Percentiles rank a stretch among this genome's conserved stretches.
Conservation (phyloP, 2,797 vertebrate species). For the Epinephelus coioides region DNA sequence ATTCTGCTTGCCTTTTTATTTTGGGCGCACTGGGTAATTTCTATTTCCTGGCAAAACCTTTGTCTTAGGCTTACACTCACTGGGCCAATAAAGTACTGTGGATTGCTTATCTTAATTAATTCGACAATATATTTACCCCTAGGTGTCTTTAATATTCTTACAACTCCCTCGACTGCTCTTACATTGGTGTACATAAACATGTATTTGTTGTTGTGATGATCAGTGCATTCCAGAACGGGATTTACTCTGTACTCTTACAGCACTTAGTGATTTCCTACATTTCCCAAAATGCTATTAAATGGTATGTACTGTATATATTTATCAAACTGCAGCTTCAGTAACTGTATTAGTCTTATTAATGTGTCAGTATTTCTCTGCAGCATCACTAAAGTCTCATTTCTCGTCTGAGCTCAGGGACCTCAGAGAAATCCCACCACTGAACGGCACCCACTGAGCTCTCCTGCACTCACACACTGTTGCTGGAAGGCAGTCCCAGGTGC, state of each 20-base stretch:
- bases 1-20: slow-evolving; percentile 49
- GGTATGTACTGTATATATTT: not conserved
- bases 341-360: slow-evolving; percentile 9
- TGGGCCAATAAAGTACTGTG: slow-evolving; percentile 6
- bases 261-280: not conserved
- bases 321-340: not conserved
- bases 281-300: not conserved
- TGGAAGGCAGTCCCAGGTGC: slow-evolving; percentile 55
- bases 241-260: not conserved
- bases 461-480: slow-evolving; percentile 1
- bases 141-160: slow-evolving; percentile 30
- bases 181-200: slow-evolving; percentile 26
- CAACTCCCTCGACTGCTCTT: slow-evolving; percentile 3
- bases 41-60: slow-evolving; percentile 40
- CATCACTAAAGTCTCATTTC: slow-evolving; percentile 13
- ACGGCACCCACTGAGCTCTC: slow-evolving; percentile 10
- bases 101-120: slow-evolving; percentile 57
- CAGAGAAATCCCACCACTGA: slow-evolving; percentile 14
- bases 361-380: slow-evolving; percentile 27
- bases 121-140: slow-evolving; percentile 18
- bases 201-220: slow-evolving; percentile 6
- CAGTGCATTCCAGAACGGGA: not conserved
- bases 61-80: slow-evolving; percentile 34
- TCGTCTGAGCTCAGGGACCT: not conserved
- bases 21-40: slow-evolving; percentile 33